Evolutionary conservation across 2,888 invertebrate genomes (phyloP), one percentile per base, ranked within the genome.

Genomic region (Perdita meconis): DNA sequence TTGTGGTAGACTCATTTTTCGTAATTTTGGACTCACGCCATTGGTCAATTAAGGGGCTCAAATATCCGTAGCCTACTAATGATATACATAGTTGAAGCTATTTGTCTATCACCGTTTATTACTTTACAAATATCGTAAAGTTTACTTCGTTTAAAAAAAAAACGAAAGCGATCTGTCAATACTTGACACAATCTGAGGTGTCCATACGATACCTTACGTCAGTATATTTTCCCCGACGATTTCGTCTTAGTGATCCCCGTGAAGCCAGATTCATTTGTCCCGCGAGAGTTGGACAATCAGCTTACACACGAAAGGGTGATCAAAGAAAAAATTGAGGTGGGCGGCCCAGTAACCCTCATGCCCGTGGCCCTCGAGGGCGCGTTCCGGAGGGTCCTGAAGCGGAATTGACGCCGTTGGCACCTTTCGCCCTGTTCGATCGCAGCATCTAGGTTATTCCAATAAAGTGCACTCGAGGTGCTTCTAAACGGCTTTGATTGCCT

Each of bases 361-460:
- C 19, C 59, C 61, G 16, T 59, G 44, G 61, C 70, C 22, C 68
- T 77, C 70, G 65, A 76, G 70, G 12, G 16, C 38, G 50, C 55
- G n/a, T n/a, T 61, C 56, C 42, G 22, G 65, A 63, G 75, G 57
- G 75, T 78, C 63, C 71, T 59, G 78, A 40, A 57, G 64, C 61
- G 38, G 80, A 73, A 78, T 68, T 16, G 55, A 70, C 68, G 70
- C 26, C 50, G 66, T 59, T 72, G 60, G 36, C 64, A 80, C 66
- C 50, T 73, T 66, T 26, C 38, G 42, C 42, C 38, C 24, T 24
- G 70, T 78, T 83, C 66, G 72, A 79, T 76, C 82, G 40, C 50
- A 44, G 67, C 79, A 90, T 90, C 85, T 89, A 87, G 90, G 90
- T 89, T 90, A 90, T 87, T 89, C 88, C 89, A 86, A 89, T 90